Conservation (phyloP, 2,113 vertebrate species). For the Tautogolabrus adspersus region DNA sequence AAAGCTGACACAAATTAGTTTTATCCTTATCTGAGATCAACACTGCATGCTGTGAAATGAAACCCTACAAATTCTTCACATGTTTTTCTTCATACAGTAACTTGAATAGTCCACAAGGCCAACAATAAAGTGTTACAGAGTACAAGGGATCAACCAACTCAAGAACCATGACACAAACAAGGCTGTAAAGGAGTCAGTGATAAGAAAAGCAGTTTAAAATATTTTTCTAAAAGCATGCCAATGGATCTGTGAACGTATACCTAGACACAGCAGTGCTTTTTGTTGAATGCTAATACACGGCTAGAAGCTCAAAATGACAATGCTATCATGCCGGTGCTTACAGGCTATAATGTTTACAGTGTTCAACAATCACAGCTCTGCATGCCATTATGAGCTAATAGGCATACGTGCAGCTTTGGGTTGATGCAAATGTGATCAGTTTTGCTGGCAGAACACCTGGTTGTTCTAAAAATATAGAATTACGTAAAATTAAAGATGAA, state of each 20-base stretch:
- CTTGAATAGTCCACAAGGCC: slow-evolving; percentile 6
- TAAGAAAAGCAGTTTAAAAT: background rate
- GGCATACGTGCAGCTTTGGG: no score
- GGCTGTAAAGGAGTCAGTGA: slow-evolving; percentile 8
- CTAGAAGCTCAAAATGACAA: no score
- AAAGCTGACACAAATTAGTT: slow-evolving; percentile 5
- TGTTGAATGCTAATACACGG: background rate
- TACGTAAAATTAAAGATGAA: no score
- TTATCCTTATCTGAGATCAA: slow-evolving; percentile 20
- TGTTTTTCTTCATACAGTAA: slow-evolving; percentile 17
- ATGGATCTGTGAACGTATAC: background rate
- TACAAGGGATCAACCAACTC: slow-evolving; percentile 10
- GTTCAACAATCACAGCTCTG: no score
- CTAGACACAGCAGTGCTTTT: background rate
- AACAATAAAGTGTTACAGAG: background rate
- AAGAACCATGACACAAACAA: background rate
- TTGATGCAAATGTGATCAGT: no score
- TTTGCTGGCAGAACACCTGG: no score
- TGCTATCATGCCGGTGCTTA: no score
- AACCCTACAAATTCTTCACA: slow-evolving; percentile 23
- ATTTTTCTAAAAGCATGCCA: background rate
- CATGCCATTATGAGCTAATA: no score
- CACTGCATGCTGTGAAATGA: slow-evolving; percentile 23
- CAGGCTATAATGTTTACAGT: no score
- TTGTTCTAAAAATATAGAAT: no score